Evolutionary conservation across 2,888 invertebrate genomes (phyloP).

Genomic region (Protonemura montana): DNA sequence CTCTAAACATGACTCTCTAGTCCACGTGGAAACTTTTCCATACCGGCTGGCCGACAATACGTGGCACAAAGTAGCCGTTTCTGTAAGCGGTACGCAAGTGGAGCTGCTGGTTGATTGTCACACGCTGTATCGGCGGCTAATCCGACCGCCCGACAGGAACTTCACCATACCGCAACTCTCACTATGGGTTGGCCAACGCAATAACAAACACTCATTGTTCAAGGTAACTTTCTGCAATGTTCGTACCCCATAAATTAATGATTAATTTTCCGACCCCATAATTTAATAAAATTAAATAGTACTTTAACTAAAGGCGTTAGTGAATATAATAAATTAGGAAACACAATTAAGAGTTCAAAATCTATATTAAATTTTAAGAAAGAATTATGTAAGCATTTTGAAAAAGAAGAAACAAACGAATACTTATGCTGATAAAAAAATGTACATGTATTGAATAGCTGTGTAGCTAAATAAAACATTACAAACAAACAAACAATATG

Average conservation of each 20-base stretch:
- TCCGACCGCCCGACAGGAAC: conserved; percentile 75
- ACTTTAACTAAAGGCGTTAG: no score
- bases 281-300: no score
- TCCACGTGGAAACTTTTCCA: conserved; percentile 86
- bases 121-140: conserved; percentile 80
- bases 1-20: conserved; percentile 64
- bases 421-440: no score
- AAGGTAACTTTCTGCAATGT: conserved; percentile 68
- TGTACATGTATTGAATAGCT: no score
- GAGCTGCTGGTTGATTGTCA: conserved; percentile 88
- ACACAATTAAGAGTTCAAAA: no score
- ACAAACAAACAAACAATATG: no score
- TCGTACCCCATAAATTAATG: not conserved
- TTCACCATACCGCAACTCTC: conserved; percentile 76
- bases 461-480: no score
- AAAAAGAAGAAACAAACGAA: no score
- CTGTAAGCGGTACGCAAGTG: conserved; percentile 83
- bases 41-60: conserved; percentile 85
- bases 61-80: conserved; percentile 87
- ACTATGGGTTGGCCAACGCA: conserved; percentile 89
- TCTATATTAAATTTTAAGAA: no score
- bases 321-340: no score
- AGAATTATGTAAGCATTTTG: no score
- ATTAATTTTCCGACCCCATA: not conserved
- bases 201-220: conserved; percentile 83